Evolutionary conservation across 30 jellyfish, hydroid and myxozoan genomes (phyloP).

Genomic region (Nemopilema nomurai): DNA sequence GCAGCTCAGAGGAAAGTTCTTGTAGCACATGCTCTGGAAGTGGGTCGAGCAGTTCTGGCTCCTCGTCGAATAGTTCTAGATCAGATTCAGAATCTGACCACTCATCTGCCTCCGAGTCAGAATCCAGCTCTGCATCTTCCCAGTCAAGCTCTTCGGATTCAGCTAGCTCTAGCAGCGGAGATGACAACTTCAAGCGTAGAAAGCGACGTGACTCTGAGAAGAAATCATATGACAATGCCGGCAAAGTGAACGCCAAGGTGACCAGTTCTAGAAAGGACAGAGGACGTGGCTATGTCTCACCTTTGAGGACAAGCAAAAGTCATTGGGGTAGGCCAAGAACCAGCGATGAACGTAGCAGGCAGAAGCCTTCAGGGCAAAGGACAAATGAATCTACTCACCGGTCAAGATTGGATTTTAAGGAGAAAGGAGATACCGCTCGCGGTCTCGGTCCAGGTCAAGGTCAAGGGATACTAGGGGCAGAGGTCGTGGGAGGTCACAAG

Average conservation of each 20-base stretch:
- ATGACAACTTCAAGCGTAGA: conserved; percentile 45
- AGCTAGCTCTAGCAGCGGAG: conserved; percentile 55
- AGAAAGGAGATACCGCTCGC: neutral
- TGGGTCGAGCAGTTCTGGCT: conserved; percentile 39
- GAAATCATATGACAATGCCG: neutral
- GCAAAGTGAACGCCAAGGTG: neutral
- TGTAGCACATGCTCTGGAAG: conserved; percentile 14
- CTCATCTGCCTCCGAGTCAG: conserved; percentile 41
- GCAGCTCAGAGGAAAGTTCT: conserved; percentile 20
- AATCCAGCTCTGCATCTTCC: conserved; percentile 49
- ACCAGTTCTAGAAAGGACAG: conserved; percentile 12
- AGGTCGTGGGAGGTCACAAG: neutral
- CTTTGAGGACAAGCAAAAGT: conserved; percentile 31
- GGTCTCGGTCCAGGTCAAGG: conserved; percentile 13
- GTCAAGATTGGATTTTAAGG: conserved; percentile 3
- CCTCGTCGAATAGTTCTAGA: conserved; percentile 23
- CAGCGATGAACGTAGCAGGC: neutral
- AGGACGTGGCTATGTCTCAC: conserved; percentile 27
- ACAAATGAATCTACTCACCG: neutral
- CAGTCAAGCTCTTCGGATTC: conserved; percentile 41
- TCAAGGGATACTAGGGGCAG: conserved; percentile 14
- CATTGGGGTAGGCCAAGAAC: conserved; percentile 36
- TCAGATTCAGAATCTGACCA: conserved; percentile 46
- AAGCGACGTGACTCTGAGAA: conserved; percentile 32
- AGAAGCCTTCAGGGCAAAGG: neutral